These are phyloP conservation scores for Drosophila teissieri DNA, from an alignment of 1,140 invertebrate genomes.

Conservation along the genomic window DNA sequence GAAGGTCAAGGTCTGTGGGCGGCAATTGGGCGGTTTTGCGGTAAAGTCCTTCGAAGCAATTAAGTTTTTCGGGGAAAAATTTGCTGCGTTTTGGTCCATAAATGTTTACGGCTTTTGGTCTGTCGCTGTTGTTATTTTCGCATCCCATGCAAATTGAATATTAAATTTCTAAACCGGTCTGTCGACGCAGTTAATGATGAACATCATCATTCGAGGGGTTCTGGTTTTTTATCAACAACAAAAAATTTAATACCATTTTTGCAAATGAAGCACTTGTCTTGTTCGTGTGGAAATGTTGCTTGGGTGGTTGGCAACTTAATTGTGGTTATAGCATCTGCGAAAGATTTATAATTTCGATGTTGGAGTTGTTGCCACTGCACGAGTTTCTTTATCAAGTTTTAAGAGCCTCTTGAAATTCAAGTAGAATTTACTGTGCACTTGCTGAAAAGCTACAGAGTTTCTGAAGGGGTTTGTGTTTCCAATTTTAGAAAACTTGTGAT, in stretches of 20 bases:
- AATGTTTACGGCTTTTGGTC: conserved; percentile 44
- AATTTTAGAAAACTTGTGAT: neutral
- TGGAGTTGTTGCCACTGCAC: conserved; percentile 14
- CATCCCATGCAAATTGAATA: conserved; percentile 46
- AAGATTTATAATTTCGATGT: conserved; percentile 21
- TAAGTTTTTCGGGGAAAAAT: conserved; percentile 11
- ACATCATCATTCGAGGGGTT: conserved; percentile 10
- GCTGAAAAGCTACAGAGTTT: conserved; percentile 1
- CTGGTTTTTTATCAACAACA: conserved; percentile 27
- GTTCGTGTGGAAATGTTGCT: conserved; percentile 11
- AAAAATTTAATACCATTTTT: conserved; percentile 5
- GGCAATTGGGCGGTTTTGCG: neutral
- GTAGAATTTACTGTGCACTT: neutral
- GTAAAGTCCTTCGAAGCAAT: conserved; percentile 15
- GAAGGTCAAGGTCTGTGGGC: conserved; percentile 41
- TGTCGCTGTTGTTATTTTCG: conserved; percentile 22
- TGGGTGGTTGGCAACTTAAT: conserved; percentile 11
- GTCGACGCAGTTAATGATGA: conserved; percentile 8
- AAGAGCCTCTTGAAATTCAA: conserved; percentile 11
- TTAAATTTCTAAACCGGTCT: conserved; percentile 37
- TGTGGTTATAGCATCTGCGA: neutral
- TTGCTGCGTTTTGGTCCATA: conserved; percentile 35
- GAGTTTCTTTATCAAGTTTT: conserved; percentile 12
- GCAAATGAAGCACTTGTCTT: conserved; percentile 30
- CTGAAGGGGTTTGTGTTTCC: no score